These are phyloP conservation scores for Mellivora capensis DNA, from an alignment of 2,113 vertebrate genomes.

Conservation along the genomic window DNA sequence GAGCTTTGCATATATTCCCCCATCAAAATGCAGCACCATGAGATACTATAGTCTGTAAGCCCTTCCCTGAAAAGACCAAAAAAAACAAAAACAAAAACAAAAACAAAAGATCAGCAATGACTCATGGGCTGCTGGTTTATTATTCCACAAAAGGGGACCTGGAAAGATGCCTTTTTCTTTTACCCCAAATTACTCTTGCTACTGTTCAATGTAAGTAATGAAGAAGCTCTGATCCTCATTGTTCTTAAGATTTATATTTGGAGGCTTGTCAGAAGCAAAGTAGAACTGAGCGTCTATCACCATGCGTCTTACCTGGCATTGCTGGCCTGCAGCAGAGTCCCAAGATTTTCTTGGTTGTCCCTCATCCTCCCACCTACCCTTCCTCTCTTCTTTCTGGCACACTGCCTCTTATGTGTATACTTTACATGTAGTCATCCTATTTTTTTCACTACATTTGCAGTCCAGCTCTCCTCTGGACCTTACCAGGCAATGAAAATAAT, in stretches of 20 bases:
- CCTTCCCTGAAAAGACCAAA: slow-evolving; percentile 40
- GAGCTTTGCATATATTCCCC: background rate
- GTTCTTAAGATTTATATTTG: background rate
- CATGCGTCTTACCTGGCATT: background rate
- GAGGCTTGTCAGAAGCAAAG: background rate
- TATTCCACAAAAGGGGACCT: slow-evolving; percentile 27
- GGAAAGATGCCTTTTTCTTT: background rate
- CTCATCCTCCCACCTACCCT: no score
- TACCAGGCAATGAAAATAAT: slow-evolving; percentile 60
- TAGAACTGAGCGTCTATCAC: background rate
- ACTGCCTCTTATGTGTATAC: background rate
- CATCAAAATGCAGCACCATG: background rate
- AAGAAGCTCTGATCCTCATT: background rate
- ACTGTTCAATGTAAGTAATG: background rate
- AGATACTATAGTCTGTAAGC: background rate
- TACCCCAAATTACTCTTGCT: background rate
- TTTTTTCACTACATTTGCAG: background rate
- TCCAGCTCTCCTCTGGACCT: slow-evolving; percentile 13
- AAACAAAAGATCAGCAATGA: background rate
- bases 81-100: background rate
- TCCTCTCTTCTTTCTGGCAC: background rate
- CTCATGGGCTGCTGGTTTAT: background rate
- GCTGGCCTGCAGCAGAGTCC: background rate
- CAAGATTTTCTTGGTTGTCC: background rate
- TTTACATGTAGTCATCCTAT: background rate